Percentiles rank a stretch among this genome's conserved stretches.
These are phyloP conservation scores for Chrysolina americana DNA, from an alignment of 2,888 invertebrate genomes.

Conservation along the genomic window DNA sequence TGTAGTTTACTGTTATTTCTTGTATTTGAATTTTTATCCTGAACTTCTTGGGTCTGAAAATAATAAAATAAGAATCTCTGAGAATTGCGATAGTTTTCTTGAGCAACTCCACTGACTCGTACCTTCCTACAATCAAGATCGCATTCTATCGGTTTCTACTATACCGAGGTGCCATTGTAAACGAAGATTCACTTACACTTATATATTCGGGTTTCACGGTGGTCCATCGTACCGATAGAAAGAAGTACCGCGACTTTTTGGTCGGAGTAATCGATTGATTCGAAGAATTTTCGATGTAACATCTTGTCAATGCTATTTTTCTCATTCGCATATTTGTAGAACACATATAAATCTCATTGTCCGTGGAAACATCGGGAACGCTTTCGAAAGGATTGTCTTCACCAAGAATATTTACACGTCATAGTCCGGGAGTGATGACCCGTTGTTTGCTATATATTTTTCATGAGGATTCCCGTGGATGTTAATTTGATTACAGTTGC, in stretches of 20 bases:
- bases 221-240: slow-evolving; percentile 56
- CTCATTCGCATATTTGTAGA: slow-evolving; percentile 54
- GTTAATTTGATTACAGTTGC: too few species aligned
- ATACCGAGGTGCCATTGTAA: slow-evolving; percentile 17
- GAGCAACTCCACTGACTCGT: too few species aligned
- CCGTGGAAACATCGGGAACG: slow-evolving; percentile 41
- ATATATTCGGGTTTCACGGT: slow-evolving; percentile 57
- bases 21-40: too few species aligned
- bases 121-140: not conserved
- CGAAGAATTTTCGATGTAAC: slow-evolving; percentile 62
- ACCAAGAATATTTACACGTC: not conserved
- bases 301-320: slow-evolving; percentile 58
- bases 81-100: too few species aligned
- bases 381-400: slow-evolving; percentile 11
- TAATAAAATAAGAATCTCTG: too few species aligned
- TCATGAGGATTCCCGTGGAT: too few species aligned
- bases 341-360: slow-evolving; percentile 54
- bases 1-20: too few species aligned
- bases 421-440: not conserved
- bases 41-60: too few species aligned
- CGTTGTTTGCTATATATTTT: not conserved
- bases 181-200: slow-evolving; percentile 45
- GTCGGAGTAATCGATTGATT: slow-evolving; percentile 60
- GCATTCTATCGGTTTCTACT: not conserved
- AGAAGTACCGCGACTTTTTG: slow-evolving; percentile 55